These are phyloP conservation scores for Lycaena phlaeas DNA, from an alignment of 2,888 invertebrate species.

Conservation along the genomic window DNA sequence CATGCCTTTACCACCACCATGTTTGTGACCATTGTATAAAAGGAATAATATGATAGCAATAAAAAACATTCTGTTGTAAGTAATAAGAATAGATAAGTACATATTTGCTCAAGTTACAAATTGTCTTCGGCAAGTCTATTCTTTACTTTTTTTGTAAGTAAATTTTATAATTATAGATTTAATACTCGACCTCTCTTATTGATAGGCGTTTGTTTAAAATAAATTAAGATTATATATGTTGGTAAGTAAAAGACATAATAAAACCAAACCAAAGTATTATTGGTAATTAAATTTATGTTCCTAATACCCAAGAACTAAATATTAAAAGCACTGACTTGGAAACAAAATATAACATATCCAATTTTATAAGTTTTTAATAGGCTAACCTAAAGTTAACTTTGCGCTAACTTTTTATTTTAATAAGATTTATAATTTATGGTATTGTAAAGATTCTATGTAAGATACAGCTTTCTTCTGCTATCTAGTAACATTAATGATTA, in stretches of 20 bases:
- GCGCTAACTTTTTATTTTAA: not conserved
- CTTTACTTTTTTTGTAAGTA: too few relatives aligned
- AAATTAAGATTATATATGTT: not conserved
- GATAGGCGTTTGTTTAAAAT: not conserved
- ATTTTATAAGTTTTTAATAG: not conserved
- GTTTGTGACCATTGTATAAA: slow-evolving; percentile 44
- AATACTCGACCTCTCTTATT: not conserved
- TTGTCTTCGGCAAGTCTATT: not conserved
- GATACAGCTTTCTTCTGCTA: too few relatives aligned
- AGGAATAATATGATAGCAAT: slow-evolving; percentile 9
- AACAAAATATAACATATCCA: not conserved
- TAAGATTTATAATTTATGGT: too few relatives aligned
- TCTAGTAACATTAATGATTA: too few relatives aligned
- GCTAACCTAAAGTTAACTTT: too few relatives aligned
- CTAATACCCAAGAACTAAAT: not conserved
- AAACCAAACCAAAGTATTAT: not conserved
- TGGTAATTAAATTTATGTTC: not conserved
- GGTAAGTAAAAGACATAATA: not conserved
- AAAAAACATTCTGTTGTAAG: slow-evolving; percentile 7
- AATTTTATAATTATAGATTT: not conserved
- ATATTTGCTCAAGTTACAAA: slow-evolving; percentile 4
- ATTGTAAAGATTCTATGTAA: too few relatives aligned
- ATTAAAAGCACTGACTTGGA: not conserved
- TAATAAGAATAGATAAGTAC: not conserved
- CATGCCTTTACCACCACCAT: slow-evolving; percentile 65